Conservation (phyloP, 2,113 vertebrate genomes). For the Myocastor coypus region DNA sequence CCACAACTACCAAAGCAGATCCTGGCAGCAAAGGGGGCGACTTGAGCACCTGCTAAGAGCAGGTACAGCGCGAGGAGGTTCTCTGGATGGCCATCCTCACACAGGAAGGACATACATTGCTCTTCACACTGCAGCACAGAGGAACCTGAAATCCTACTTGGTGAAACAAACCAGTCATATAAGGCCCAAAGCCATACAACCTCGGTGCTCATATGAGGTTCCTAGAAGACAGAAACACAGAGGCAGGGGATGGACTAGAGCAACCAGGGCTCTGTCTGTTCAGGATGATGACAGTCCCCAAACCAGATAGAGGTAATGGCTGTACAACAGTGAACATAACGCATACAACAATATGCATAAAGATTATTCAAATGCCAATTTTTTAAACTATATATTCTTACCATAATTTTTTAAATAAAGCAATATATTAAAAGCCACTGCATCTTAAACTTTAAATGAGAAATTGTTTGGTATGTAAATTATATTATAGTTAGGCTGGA, state of each 20-base stretch:
- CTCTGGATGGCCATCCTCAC: background rate
- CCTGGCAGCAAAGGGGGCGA: background rate
- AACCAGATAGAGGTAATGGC: background rate
- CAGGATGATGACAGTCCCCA: background rate
- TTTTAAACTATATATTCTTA: background rate
- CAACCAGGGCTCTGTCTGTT: fast-evolving
- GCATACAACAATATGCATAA: background rate
- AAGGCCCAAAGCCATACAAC: background rate
- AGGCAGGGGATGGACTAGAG: too few species aligned
- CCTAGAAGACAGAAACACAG: background rate
- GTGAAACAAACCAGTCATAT: background rate
- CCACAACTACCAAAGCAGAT: background rate
- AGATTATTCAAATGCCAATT: background rate
- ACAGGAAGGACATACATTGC: background rate
- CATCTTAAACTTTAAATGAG: background rate
- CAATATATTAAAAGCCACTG: background rate
- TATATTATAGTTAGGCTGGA: background rate
- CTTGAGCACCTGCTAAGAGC: background rate
- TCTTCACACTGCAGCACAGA: too few species aligned
- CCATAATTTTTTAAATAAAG: background rate
- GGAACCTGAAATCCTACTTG: background rate
- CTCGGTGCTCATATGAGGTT: background rate
- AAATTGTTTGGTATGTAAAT: background rate
- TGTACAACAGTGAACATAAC: background rate
- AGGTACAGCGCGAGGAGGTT: background rate